Evolutionary conservation across 1,140 invertebrate species (phyloP).

Genomic region (Aporrectodea caliginosa): DNA sequence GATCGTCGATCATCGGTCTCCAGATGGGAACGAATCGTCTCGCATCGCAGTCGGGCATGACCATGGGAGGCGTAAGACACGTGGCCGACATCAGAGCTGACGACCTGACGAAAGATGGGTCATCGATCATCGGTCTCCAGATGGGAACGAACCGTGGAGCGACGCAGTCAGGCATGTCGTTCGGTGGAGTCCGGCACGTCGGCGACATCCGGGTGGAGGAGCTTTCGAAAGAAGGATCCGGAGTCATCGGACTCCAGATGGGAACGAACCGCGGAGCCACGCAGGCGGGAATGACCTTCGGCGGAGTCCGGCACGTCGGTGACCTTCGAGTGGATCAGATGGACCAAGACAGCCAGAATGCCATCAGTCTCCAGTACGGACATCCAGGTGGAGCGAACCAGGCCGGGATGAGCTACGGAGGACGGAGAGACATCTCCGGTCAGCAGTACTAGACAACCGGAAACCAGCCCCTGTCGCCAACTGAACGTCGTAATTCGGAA

Average conservation of each 20-base stretch:
- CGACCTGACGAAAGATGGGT: constrained; percentile 24
- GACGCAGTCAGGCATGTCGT: constrained; percentile 28
- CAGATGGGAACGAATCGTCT: constrained; percentile 90
- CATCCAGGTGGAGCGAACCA: constrained; percentile 56
- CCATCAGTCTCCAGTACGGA: constrained; percentile 32
- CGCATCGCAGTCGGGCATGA: constrained; percentile 50
- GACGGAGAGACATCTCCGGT: constrained; percentile 74
- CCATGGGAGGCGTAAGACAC: constrained; percentile 64
- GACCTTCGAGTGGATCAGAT: constrained; percentile 46
- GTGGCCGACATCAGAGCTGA: constrained; percentile 43
- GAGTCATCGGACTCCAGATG: constrained; percentile 32
- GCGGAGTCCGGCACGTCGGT: constrained; percentile 29
- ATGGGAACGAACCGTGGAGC: constrained; percentile 27
- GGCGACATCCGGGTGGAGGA: constrained; percentile 43
- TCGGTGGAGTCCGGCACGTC: constrained; percentile 31
- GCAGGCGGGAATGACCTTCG: constrained; percentile 30
- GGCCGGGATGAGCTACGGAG: constrained; percentile 86
- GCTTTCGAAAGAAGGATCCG: constrained; percentile 18
- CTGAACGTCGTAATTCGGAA: no score
- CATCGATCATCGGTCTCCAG: constrained; percentile 30
- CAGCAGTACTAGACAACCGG: no score
- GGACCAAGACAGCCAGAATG: background rate
- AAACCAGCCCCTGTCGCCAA: no score
- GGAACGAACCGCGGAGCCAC: constrained; percentile 25
- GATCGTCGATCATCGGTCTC: constrained; percentile 78